Conservation (phyloP, 2,113 vertebrate species). For the Gila orcuttii region DNA sequence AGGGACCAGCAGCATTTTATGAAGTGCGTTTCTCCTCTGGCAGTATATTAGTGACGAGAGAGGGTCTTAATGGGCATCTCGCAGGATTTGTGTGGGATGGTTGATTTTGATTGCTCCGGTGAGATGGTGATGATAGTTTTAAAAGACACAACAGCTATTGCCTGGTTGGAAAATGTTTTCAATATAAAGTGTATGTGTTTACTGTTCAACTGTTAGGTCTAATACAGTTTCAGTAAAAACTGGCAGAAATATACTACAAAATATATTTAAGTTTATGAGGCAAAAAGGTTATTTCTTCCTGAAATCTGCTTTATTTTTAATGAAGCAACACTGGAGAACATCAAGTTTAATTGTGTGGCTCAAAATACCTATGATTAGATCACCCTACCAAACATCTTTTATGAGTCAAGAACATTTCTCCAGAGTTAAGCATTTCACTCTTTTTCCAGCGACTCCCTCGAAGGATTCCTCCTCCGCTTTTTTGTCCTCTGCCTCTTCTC, state of each 20-base stretch:
- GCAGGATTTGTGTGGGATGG: constrained; percentile 27
- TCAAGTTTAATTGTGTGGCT: not conserved
- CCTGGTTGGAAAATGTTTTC: not conserved
- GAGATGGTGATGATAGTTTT: not conserved
- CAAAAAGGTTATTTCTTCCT: not conserved
- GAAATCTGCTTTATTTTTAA: not conserved
- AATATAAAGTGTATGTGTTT: not conserved
- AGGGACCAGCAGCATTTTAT: constrained; percentile 31
- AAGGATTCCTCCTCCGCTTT: constrained; percentile 50
- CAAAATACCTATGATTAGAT: constrained; percentile 29
- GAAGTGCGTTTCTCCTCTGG: constrained; percentile 22
- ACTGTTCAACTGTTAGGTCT: too few relatives aligned
- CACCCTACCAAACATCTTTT: constrained; percentile 37
- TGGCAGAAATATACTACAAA: too few relatives aligned
- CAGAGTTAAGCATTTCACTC: constrained; percentile 59
- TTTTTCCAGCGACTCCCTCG: constrained; percentile 63
- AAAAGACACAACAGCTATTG: not conserved
- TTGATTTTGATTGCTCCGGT: not conserved
- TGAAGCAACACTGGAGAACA: not conserved
- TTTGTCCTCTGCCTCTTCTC: constrained; percentile 64
- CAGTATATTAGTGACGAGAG: not conserved
- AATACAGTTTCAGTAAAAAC: too few relatives aligned
- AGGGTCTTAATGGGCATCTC: not conserved
- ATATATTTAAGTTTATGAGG: not conserved
- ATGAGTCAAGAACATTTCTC: constrained; percentile 48